Evolutionary conservation across 1,140 invertebrate species (phyloP).

Genomic region (Papilio polyxenes): DNA sequence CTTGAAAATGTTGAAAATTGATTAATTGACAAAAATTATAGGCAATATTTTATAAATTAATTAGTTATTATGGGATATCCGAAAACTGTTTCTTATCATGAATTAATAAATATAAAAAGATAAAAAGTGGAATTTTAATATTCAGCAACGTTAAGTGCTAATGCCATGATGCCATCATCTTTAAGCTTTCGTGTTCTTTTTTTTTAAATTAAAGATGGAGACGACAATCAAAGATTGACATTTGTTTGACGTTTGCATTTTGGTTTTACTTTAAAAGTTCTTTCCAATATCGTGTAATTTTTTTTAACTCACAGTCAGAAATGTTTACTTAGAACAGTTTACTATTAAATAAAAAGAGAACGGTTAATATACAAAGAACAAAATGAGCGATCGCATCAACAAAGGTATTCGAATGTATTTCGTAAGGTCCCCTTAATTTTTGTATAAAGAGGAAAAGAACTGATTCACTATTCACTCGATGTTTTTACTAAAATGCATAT

Average conservation of each 20-base stretch:
- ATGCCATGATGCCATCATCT: neutral
- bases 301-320: neutral
- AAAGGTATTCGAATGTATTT: slow-evolving; percentile 70
- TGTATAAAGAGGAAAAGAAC: slow-evolving; percentile 40
- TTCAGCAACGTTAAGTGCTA: neutral
- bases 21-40: no score
- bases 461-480: slow-evolving; percentile 45
- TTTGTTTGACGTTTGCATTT: slow-evolving; percentile 4
- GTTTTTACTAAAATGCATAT: slow-evolving; percentile 65
- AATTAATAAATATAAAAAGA: neutral
- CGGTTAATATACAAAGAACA: slow-evolving; percentile 36
- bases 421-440: slow-evolving; percentile 34
- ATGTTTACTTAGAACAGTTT: slow-evolving; percentile 24
- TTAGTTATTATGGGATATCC: neutral
- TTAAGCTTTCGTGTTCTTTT: neutral
- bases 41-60: neutral
- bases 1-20: no score
- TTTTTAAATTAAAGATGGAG: neutral
- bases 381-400: slow-evolving; percentile 68
- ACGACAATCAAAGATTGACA: neutral
- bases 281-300: neutral
- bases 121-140: neutral
- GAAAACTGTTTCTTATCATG: neutral
- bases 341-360: neutral
- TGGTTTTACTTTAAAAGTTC: neutral